These are phyloP conservation scores for Hippocampus barbouri DNA, from an alignment of 2,113 vertebrate genomes.

Conservation along the genomic window DNA sequence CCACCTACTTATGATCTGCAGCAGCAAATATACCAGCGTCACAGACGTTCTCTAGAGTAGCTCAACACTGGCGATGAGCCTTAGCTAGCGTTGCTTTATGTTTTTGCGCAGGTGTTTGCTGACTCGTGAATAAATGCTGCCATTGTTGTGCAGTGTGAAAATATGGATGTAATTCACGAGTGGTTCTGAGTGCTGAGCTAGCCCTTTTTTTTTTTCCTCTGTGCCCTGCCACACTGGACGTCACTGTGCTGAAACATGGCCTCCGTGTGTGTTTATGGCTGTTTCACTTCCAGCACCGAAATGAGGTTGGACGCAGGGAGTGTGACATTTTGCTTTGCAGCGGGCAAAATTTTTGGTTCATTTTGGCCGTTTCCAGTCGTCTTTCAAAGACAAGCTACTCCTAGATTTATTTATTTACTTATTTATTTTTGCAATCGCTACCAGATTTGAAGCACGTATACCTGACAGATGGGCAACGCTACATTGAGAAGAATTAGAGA, in stretches of 20 bases:
- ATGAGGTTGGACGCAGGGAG: constrained; percentile 23
- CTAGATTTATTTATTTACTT: background rate
- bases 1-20: background rate
- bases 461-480: background rate
- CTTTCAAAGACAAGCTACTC: background rate
- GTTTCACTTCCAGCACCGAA: constrained; percentile 21
- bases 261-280: constrained; percentile 44
- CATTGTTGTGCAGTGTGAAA: constrained; percentile 49
- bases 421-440: background rate
- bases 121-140: constrained; percentile 22
- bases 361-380: background rate
- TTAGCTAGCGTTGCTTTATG: constrained; percentile 15
- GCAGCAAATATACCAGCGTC: background rate
- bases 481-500: background rate
- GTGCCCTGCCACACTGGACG: constrained; percentile 52
- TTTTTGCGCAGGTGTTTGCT: constrained; percentile 34
- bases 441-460: background rate
- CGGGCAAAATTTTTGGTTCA: background rate
- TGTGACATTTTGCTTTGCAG: background rate
- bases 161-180: constrained; percentile 53
- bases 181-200: constrained; percentile 67
- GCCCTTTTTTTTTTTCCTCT: constrained; percentile 32
- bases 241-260: constrained; percentile 45
- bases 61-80: background rate
- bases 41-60: background rate